Evolutionary conservation across 2,888 invertebrate genomes (phyloP).

Genomic region (Cheiracanthium punctorium): DNA sequence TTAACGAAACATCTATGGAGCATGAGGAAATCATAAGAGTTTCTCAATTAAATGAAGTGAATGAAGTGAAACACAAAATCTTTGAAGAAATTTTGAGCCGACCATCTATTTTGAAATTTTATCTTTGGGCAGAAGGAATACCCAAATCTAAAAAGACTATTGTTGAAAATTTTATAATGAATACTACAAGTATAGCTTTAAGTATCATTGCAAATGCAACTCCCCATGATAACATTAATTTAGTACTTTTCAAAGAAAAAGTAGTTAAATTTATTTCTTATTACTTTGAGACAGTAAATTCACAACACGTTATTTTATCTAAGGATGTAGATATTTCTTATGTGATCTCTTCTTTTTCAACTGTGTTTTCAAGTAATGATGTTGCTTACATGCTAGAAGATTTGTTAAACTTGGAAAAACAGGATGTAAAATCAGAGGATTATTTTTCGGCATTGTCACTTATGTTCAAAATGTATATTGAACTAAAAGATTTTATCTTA

Average conservation of each 20-base stretch:
- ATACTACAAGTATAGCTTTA: slow-evolving; percentile 31
- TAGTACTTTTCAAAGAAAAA: slow-evolving; percentile 36
- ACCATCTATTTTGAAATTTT: slow-evolving; percentile 30
- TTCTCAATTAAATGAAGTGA: not conserved
- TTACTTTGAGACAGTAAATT: not conserved
- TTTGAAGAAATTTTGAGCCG: slow-evolving; percentile 32
- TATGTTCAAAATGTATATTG: slow-evolving; percentile 11
- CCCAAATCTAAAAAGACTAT: not conserved
- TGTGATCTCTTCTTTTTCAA: slow-evolving; percentile 30
- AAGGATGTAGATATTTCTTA: slow-evolving; percentile 4
- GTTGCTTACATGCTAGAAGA: not conserved
- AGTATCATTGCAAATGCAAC: slow-evolving; percentile 10
- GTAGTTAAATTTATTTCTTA: not conserved
- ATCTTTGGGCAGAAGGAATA: not conserved
- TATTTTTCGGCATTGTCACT: not conserved
- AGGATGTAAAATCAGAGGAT: not conserved
- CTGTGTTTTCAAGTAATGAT: slow-evolving; percentile 22
- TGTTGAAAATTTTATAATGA: slow-evolving; percentile 11
- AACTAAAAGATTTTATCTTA: not conserved
- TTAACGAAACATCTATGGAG: not conserved
- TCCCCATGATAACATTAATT: not conserved
- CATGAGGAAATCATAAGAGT: not conserved
- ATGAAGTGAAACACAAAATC: not conserved
- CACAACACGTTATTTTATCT: not conserved
- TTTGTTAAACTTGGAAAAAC: not conserved